phyloP scores from a whole-genome alignment of 1,140 invertebrate genomes.

The Semibalanus balanoides region DNA sequence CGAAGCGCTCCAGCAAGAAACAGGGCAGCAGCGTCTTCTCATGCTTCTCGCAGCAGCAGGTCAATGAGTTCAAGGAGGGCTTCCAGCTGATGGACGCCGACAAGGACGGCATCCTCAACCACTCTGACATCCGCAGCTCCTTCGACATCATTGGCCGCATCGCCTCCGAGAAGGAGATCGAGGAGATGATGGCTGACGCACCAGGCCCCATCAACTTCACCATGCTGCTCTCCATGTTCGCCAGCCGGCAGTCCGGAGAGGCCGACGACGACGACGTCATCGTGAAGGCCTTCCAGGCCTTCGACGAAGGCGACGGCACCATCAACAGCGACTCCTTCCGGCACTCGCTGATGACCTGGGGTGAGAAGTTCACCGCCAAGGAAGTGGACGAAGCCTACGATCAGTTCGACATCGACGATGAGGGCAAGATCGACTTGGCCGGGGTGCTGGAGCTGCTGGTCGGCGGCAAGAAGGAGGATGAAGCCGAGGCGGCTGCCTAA shows the following conservation, averaged over 20 bases:
- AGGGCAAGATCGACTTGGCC: conserved; percentile 79
- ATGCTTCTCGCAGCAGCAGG: conserved; percentile 87
- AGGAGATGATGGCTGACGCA: conserved; percentile 78
- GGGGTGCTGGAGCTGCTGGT: conserved; percentile 76
- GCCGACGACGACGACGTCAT: conserved; percentile 38
- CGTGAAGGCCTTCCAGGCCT: conserved; percentile 85
- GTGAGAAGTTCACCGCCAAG: conserved; percentile 84
- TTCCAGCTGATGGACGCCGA: conserved; percentile 98
- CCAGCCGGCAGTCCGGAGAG: conserved; percentile 34
- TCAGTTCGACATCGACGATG: conserved; percentile 85
- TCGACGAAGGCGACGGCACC: conserved; percentile 75
- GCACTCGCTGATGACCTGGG: conserved; percentile 86
- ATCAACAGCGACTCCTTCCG: conserved; percentile 53
- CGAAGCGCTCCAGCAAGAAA: conserved; percentile 11
- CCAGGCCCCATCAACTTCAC: conserved; percentile 91
- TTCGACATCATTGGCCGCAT: conserved; percentile 87
- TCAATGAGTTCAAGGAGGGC: conserved; percentile 91
- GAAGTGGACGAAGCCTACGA: conserved; percentile 91
- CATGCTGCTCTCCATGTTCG: conserved; percentile 80
- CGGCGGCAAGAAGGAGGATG: conserved; percentile 57
- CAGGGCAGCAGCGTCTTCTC: conserved; percentile 76
- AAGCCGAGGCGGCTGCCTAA: conserved; percentile 32
- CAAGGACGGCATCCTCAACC: conserved; percentile 94
- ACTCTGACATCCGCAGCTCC: conserved; percentile 85
- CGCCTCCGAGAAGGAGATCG: conserved; percentile 74